Percentiles rank a stretch among this genome's conserved stretches.
Conservation (phyloP, 2,888 invertebrate genomes). For the Lasioglossum vierecki region DNA sequence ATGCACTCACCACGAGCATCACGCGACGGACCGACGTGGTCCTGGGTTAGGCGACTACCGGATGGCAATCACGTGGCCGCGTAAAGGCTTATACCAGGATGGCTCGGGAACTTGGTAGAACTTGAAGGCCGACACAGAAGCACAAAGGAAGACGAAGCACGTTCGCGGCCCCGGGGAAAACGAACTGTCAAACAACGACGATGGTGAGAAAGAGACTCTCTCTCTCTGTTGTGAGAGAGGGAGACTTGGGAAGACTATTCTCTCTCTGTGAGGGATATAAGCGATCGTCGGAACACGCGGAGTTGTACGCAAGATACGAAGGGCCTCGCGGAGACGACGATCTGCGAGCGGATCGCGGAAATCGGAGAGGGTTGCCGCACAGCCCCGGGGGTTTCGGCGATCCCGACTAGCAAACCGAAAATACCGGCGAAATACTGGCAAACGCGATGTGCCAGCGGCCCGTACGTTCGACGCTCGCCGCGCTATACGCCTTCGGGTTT, state of each 20-base stretch:
- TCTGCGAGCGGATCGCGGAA: not conserved
- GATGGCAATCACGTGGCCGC: conserved; percentile 59
- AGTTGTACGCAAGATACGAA: not conserved
- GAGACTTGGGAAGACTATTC: not conserved
- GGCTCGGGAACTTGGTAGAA: not conserved
- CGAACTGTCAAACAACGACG: not conserved
- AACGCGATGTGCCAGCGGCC: conserved; percentile 73
- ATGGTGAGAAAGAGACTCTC: not conserved
- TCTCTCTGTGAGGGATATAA: not conserved
- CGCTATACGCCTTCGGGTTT: conserved; percentile 77
- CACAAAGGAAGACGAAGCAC: not conserved
- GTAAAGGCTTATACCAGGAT: not conserved
- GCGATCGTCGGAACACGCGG: not conserved
- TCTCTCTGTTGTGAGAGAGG: not conserved
- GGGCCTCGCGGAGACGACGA: not conserved
- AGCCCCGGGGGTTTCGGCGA: conserved; percentile 4
- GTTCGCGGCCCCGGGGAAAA: not conserved
- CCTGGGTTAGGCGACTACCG: conserved; percentile 22
- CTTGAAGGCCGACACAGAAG: conserved; percentile 8
- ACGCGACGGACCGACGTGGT: conserved; percentile 48
- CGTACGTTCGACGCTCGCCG: conserved; percentile 69
- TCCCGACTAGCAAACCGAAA: conserved; percentile 55
- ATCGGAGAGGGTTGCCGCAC: not conserved
- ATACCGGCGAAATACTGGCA: conserved; percentile 65
- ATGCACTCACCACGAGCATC: conserved; percentile 55